Conservation (phyloP, 2,888 invertebrate genomes). For the Pandemis heparana region DNA sequence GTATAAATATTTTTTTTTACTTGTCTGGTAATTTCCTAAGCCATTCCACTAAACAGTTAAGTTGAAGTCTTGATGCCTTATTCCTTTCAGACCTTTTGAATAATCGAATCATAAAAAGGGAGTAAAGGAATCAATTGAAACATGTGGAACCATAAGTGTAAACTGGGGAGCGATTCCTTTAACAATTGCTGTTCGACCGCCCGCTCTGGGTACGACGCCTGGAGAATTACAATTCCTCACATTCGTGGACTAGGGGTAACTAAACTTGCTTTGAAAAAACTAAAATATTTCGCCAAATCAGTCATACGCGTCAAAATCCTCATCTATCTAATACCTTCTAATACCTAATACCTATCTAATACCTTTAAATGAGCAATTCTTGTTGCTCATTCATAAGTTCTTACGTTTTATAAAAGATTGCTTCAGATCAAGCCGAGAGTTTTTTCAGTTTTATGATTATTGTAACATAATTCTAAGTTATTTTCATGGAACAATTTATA, state of each 20-base stretch:
- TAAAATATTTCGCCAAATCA: neutral
- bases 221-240: conserved; percentile 67
- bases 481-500: too few relatives aligned
- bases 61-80: neutral
- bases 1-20: neutral
- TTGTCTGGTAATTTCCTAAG: neutral
- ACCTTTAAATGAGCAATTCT: too few relatives aligned
- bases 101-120: conserved; percentile 29
- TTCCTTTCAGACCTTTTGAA: conserved; percentile 18
- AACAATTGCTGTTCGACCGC: conserved; percentile 68
- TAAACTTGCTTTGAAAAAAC: neutral
- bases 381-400: too few relatives aligned
- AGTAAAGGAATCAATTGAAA: conserved; percentile 72
- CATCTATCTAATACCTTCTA: too few relatives aligned
- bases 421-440: too few relatives aligned
- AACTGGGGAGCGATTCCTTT: conserved; percentile 72
- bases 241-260: conserved; percentile 52
- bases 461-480: too few relatives aligned
- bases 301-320: neutral
- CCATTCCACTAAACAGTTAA: neutral
- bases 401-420: too few relatives aligned
- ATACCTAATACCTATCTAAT: too few relatives aligned
- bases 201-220: conserved; percentile 65
- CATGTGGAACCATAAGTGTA: conserved; percentile 78
- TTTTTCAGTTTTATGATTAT: too few relatives aligned